Conservation (phyloP, 2,888 invertebrate species). For the Dione vanillae region DNA sequence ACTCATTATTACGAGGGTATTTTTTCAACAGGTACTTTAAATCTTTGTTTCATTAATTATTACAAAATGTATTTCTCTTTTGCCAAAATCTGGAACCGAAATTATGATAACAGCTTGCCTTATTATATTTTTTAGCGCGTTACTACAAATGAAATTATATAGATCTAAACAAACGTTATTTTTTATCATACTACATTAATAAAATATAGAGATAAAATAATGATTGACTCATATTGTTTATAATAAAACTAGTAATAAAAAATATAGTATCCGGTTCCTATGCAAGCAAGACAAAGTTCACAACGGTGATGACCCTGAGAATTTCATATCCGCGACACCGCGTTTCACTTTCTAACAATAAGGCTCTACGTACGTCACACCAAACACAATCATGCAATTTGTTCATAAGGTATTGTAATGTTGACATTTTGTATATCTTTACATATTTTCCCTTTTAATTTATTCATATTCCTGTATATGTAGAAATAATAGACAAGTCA, state of each 20-base stretch:
- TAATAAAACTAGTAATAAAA: not conserved
- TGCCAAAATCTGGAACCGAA: not conserved
- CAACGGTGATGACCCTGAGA: constrained; percentile 38
- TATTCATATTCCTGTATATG: no score
- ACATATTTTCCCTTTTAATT: not conserved
- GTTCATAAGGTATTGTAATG: not conserved
- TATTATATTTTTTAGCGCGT: not conserved
- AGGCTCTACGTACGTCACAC: constrained; percentile 48
- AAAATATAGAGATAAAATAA: not conserved
- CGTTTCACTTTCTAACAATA: constrained; percentile 69
- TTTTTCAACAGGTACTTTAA: no score
- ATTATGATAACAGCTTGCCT: not conserved
- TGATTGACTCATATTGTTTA: not conserved
- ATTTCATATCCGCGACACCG: constrained; percentile 46
- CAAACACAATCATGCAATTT: constrained; percentile 11
- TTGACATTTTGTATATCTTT: not conserved
- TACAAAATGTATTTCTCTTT: no score
- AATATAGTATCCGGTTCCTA: constrained; percentile 24
- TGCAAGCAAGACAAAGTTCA: constrained; percentile 34
- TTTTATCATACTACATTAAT: not conserved
- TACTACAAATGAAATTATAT: not conserved
- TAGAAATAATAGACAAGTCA: no score
- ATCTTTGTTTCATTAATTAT: no score
- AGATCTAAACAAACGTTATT: not conserved
- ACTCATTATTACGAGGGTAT: no score